A percentile compares a stretch with the other conserved stretches of the same genome.
Conservation (phyloP, 2,888 invertebrate genomes). For the Athalia cordata region DNA sequence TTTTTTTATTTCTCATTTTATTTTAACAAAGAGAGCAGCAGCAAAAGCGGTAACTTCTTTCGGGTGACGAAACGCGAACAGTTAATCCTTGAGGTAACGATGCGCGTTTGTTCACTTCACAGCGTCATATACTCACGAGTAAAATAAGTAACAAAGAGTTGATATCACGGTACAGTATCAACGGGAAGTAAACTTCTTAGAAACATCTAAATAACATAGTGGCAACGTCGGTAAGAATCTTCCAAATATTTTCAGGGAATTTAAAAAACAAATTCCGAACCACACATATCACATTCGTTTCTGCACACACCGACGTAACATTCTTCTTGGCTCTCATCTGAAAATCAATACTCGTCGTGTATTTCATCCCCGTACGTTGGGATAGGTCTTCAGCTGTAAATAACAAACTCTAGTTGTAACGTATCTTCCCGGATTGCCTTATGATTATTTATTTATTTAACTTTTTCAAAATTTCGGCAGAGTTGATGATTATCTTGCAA, state of each 20-base stretch:
- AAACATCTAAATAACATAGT: no score
- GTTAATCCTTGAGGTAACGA: neutral
- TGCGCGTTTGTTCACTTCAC: neutral
- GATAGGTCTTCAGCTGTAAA: conserved; percentile 13
- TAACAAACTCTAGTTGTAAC: neutral
- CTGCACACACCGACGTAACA: neutral
- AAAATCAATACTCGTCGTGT: conserved; percentile 30
- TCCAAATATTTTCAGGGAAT: no score
- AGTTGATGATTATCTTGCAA: neutral
- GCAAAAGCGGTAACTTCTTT: neutral
- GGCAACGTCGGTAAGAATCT: no score
- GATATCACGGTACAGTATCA: neutral
- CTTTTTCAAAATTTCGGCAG: neutral
- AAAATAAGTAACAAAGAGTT: conserved; percentile 11
- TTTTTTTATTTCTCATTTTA: no score
- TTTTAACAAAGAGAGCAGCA: no score
- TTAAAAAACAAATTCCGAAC: neutral
- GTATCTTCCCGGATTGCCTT: neutral
- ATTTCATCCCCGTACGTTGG: neutral
- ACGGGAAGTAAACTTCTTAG: neutral
- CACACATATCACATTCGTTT: neutral
- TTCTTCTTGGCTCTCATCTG: neutral
- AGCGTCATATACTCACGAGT: neutral
- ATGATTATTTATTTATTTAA: no score
- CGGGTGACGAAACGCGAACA: neutral